These are phyloP conservation scores for Pandemis heparana DNA, from an alignment of 2,888 invertebrate genomes.

Conservation along the genomic window DNA sequence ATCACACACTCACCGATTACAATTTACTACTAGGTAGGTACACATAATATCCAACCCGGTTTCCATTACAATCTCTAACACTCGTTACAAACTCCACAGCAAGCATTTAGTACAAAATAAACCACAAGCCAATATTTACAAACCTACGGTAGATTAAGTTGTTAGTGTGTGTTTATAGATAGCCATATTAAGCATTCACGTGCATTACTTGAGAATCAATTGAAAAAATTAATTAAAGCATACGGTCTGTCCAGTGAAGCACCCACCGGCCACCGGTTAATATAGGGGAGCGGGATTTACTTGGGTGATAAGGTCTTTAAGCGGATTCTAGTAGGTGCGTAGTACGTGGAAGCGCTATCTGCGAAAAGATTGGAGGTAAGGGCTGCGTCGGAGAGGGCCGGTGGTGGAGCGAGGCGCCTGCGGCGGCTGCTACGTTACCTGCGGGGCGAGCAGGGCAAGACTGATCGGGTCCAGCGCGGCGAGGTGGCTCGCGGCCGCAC, in stretches of 20 bases:
- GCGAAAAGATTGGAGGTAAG: slow-evolving; percentile 46
- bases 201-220: slow-evolving; percentile 67
- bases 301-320: slow-evolving; percentile 30
- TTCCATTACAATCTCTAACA: slow-evolving; percentile 25
- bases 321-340: slow-evolving; percentile 38
- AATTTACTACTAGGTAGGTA: slow-evolving; percentile 18
- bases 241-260: slow-evolving; percentile 72
- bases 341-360: slow-evolving; percentile 44
- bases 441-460: slow-evolving; percentile 84
- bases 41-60: slow-evolving; percentile 24
- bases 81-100: slow-evolving; percentile 37
- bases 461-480: slow-evolving; percentile 85
- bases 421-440: slow-evolving; percentile 69
- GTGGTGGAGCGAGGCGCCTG: slow-evolving; percentile 63
- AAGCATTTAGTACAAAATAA: slow-evolving; percentile 39
- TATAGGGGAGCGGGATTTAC: slow-evolving; percentile 55
- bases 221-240: slow-evolving; percentile 72
- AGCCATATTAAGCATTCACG: slow-evolving; percentile 75
- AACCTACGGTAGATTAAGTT: slow-evolving; percentile 31
- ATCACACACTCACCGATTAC: slow-evolving; percentile 2
- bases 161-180: slow-evolving; percentile 49
- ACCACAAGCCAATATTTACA: slow-evolving; percentile 36
- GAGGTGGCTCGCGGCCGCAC: slow-evolving; percentile 84
- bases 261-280: slow-evolving; percentile 76
- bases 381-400: slow-evolving; percentile 51